Evolutionary conservation across 2,888 invertebrate genomes (phyloP).

Genomic region (Oligia latruncula): DNA sequence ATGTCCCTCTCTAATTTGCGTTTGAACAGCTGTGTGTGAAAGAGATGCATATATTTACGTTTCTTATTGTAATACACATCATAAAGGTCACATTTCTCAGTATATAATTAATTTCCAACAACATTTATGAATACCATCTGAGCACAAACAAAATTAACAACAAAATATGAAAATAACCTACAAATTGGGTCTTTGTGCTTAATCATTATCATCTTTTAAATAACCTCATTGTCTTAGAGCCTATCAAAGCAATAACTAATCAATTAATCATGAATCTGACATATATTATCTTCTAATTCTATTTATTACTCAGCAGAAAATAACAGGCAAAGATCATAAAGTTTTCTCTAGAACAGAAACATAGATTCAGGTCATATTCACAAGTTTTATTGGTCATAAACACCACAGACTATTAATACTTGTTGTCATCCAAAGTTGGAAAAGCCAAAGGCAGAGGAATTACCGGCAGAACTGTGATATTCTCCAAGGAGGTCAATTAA

Average conservation of each 20-base stretch:
- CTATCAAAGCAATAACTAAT: constrained; percentile 12
- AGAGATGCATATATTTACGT: constrained; percentile 33
- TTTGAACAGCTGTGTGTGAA: constrained; percentile 48
- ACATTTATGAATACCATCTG: not conserved
- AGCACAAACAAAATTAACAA: constrained; percentile 28
- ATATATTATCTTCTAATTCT: not conserved
- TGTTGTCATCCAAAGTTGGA: constrained; percentile 27
- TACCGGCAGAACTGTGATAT: not conserved
- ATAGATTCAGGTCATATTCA: constrained; percentile 47
- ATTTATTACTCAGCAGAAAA: not conserved
- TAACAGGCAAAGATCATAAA: constrained; percentile 2
- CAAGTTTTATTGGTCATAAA: constrained; percentile 48
- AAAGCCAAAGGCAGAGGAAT: constrained; percentile 4
- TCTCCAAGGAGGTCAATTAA: constrained; percentile 34
- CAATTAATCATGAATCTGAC: constrained; percentile 1
- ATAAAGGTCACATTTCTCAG: constrained; percentile 33
- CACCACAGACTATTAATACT: constrained; percentile 37
- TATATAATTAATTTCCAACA: constrained; percentile 9
- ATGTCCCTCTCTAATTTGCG: constrained; percentile 31
- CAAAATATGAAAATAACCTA: constrained; percentile 46
- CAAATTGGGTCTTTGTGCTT: constrained; percentile 27
- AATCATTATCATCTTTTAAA: constrained; percentile 27
- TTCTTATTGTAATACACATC: constrained; percentile 42
- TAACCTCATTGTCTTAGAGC: constrained; percentile 19
- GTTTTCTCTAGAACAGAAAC: constrained; percentile 16